phyloP scores from a whole-genome alignment of 2,113 vertebrate species.

The Eonycteris spelaea region DNA sequence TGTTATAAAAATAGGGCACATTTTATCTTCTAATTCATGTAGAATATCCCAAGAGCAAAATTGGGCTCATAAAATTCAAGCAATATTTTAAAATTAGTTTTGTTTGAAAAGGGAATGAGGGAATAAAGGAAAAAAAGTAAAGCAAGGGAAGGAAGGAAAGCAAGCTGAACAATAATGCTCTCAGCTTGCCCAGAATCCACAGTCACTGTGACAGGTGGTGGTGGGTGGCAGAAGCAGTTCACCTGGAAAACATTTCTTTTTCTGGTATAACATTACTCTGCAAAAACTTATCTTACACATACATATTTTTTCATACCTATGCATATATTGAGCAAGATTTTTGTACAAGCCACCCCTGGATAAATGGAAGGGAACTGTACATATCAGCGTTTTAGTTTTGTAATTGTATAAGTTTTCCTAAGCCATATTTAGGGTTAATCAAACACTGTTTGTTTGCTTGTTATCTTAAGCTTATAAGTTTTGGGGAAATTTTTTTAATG shows the following conservation, averaged over 20 bases:
- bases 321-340: neutral
- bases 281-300: neutral
- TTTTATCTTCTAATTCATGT: conserved; percentile 44
- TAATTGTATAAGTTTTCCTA: neutral
- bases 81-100: conserved; percentile 34
- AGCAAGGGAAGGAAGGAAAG: neutral
- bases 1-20: conserved; percentile 41
- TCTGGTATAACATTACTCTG: neutral
- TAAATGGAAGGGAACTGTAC: neutral
- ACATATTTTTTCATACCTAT: neutral
- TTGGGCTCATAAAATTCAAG: conserved; percentile 22
- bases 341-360: neutral
- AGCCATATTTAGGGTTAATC: neutral
- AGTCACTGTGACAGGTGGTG: neutral
- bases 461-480: neutral
- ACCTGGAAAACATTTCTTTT: neutral
- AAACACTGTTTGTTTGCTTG: neutral
- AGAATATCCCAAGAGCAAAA: conserved; percentile 17
- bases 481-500: neutral
- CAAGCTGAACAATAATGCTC: neutral
- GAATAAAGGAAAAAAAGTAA: neutral
- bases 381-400: neutral
- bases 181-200: neutral
- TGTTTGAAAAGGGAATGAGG: neutral
- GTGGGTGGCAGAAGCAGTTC: neutral